Evolutionary conservation across 92 coral and sea anemone species (phyloP), one percentile per base, ranked within the genome.

Genomic region (Phenganax subtilis): DNA sequence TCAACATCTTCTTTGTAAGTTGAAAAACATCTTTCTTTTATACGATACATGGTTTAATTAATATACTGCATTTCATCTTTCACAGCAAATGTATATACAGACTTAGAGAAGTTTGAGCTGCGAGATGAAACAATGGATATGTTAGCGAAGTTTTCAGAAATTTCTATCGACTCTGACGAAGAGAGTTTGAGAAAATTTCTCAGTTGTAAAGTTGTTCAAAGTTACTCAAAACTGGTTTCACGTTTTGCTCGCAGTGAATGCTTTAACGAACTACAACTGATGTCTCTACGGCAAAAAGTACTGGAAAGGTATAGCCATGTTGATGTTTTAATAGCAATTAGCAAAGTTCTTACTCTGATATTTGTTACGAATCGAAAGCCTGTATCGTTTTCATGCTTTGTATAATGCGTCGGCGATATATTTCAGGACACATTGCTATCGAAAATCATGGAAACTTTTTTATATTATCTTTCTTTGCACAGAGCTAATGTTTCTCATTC

Each of bases 1-100:
- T 8, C 15, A 63, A 65, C 44, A 79, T 14, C 17, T 64, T 79
- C 52, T 79, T 47, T 54, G 83, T 79, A 63, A 29, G 83, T 30
- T 68, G 0, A 14, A 61, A 61, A 12, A 17, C 6, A 0, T 7
- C 14, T 56, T 10, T 56, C 4, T 10, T 56, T 1, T 56, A 9
- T 56, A 15, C 12, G 9, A 56, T 10, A 56, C 12, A 15, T 10
- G 60, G 2, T 0, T 56, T 1, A 56, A 15, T 15, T 1, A 56
- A 56, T 56, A 2, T 56, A 10, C 2, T 72, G 7, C 37, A 51
- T 51, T 74, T 74, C 47, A n/a, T 31, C 56, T 72, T 76, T 1
- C 31, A 17, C 62, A 76, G 81, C 28, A 44, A 30, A 29, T 16
- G 47, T 76, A 58, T 37, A 58, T 7, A 47, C 60, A 25, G 60